These are phyloP conservation scores for Macrosoma leucophasiata DNA, from an alignment of 2,888 invertebrate genomes.

Conservation along the genomic window DNA sequence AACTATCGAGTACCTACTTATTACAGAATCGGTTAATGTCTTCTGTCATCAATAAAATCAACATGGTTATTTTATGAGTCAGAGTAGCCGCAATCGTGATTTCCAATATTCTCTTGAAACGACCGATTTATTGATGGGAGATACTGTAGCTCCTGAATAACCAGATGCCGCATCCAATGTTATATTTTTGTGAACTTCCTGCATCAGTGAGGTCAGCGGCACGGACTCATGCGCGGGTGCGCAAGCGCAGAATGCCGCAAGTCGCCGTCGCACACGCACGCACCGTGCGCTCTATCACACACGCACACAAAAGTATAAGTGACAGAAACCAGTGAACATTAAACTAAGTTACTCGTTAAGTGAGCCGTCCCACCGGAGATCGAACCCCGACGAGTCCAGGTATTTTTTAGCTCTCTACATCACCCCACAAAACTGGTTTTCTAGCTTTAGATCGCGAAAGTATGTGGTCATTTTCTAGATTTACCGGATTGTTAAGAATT, in stretches of 20 bases:
- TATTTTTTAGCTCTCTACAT: constrained; percentile 42
- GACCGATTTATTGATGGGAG: too few species aligned
- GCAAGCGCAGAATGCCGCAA: constrained; percentile 33
- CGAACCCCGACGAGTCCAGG: constrained; percentile 40
- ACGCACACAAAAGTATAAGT: constrained; percentile 32
- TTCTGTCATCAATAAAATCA: too few species aligned
- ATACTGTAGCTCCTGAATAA: too few species aligned
- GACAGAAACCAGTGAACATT: constrained; percentile 37
- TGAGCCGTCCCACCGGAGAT: constrained; percentile 29
- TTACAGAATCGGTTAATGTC: too few species aligned
- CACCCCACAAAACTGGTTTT: constrained; percentile 50
- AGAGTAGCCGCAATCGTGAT: too few species aligned
- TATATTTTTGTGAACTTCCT: constrained; percentile 38
- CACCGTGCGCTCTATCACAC: constrained; percentile 29
- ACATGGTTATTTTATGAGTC: too few species aligned
- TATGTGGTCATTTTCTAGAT: constrained; percentile 26
- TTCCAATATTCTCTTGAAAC: too few species aligned
- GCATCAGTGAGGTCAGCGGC: constrained; percentile 49
- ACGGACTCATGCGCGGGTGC: constrained; percentile 26
- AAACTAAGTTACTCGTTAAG: constrained; percentile 36
- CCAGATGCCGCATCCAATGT: constrained; percentile 35
- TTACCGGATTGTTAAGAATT: constrained; percentile 11
- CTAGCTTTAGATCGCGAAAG: constrained; percentile 45
- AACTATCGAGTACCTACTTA: too few species aligned
- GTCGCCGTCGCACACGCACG: constrained; percentile 39